Evolutionary conservation across 2,888 invertebrate genomes (phyloP), one percentile per base, ranked within the genome.

Genomic region (Agelastica alni): DNA sequence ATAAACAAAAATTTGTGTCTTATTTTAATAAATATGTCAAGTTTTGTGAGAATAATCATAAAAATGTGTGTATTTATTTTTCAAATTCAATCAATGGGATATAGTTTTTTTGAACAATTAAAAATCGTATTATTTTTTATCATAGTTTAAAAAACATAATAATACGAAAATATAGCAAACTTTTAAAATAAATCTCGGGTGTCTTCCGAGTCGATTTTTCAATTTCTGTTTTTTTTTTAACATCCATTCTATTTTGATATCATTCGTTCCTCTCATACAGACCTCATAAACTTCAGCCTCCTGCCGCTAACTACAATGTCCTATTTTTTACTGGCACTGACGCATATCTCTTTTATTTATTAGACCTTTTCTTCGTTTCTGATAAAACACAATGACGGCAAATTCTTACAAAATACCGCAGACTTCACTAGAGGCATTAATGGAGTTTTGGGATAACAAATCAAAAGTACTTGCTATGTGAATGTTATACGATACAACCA

Each of bases 391-490:
- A 42, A 49, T 42, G 41, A 31, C 22, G 31, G n/a, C 22, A 36
- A 51, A 51, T 44, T 51, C 22, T 32, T 45, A 39, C 34, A 49
- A 42, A 53, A 48, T 47, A 42, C 46, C 52, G 14, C 37, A 32
- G 45, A 32, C 32, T 41, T 20, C 22, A 32, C 31, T 10, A 41
- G 13, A 53, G 51, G 46, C 53, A 47, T 46, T 59, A 56, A 59
- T 56, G 51, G 51, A 56, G 53, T 59, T 56, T 32, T 31, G 31
- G 42, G 48, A 56, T 51, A 56, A 56, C 56, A 59, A 56, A 59
- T 59, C 58, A 53, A 56, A 53, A 56, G 51, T 56, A 16, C 48
- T 13, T 48, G 30, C 10, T 12, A 26, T 26, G 9, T 26, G 9
- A n/a, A n/a, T n/a, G n/a, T n/a, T n/a, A n/a, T n/a, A n/a, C n/a